Evolutionary conservation across 1,140 invertebrate genomes (phyloP).

Genomic region (Proales similis): DNA sequence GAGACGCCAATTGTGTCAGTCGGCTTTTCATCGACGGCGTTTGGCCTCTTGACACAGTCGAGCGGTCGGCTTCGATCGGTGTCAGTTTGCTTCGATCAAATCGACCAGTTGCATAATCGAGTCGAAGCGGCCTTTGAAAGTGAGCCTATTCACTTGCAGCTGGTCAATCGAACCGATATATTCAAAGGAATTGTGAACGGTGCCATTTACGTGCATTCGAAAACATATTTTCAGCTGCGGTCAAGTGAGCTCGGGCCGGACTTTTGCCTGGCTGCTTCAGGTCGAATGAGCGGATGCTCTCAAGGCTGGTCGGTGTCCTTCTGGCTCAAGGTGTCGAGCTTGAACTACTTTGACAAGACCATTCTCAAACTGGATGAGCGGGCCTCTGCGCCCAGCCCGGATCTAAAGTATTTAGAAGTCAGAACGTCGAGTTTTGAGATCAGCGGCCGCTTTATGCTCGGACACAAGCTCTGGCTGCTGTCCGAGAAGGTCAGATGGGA

Average conservation of each 20-base stretch:
- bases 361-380: slow-evolving; percentile 25
- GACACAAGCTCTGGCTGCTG: slow-evolving; percentile 10
- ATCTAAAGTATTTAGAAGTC: slow-evolving; percentile 5
- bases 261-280: slow-evolving; percentile 21
- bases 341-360: slow-evolving; percentile 34
- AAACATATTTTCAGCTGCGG: background rate
- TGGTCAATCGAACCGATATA: slow-evolving; percentile 29
- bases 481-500: background rate
- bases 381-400: background rate
- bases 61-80: no score
- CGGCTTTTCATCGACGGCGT: no score
- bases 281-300: no score
- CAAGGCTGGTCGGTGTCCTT: slow-evolving; percentile 17
- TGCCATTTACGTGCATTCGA: slow-evolving; percentile 29
- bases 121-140: background rate
- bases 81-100: slow-evolving; percentile 22
- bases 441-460: slow-evolving; percentile 11
- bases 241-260: background rate
- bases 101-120: slow-evolving; percentile 3
- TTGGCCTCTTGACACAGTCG: no score
- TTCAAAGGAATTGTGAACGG: slow-evolving; percentile 13
- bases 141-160: background rate
- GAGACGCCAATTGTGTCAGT: no score
- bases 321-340: slow-evolving; percentile 32
- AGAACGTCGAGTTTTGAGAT: slow-evolving; percentile 27